These are phyloP conservation scores for Atherinosoma microstoma DNA, from an alignment of 2,797 vertebrate genomes.

Conservation along the genomic window DNA sequence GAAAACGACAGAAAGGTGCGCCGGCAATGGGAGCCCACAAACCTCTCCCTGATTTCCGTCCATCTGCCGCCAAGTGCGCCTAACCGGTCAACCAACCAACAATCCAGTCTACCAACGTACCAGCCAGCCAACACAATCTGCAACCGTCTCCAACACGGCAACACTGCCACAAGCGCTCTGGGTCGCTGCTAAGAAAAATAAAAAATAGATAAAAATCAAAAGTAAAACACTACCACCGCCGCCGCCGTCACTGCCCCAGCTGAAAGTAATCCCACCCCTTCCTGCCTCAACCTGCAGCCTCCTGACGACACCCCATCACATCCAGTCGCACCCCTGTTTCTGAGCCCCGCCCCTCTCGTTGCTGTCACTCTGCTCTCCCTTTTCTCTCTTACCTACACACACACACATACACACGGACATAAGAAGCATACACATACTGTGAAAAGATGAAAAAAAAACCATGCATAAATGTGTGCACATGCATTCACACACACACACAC, in stretches of 20 bases:
- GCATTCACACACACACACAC: conserved; percentile 35
- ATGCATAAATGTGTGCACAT: conserved; percentile 50
- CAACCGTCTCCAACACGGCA: conserved; percentile 71
- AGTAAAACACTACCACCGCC: conserved; percentile 41
- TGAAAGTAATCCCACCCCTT: conserved; percentile 51
- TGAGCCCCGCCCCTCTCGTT: conserved; percentile 68
- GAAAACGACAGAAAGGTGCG: conserved; percentile 45
- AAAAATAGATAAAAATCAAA: conserved; percentile 59
- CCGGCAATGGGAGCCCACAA: conserved; percentile 54
- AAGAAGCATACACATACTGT: conserved; percentile 39
- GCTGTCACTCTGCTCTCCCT: conserved; percentile 73
- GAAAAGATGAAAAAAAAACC: conserved; percentile 55
- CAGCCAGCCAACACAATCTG: conserved; percentile 71
- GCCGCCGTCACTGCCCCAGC: conserved; percentile 54
- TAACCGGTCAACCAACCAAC: conserved; percentile 61
- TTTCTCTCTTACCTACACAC: conserved; percentile 55
- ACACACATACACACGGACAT: conserved; percentile 43
- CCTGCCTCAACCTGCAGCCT: conserved; percentile 41
- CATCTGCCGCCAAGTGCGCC: conserved; percentile 50
- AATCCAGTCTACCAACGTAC: conserved; percentile 63
- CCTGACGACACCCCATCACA: conserved; percentile 44
- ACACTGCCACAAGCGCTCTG: conserved; percentile 74
- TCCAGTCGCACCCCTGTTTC: conserved; percentile 66
- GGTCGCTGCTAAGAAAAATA: conserved; percentile 61
- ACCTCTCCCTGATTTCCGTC: conserved; percentile 23